A percentile compares a stretch with the other conserved stretches of the same genome.
Conservation (phyloP, 2,888 invertebrate genomes). For the Synanthedon tipuliformis region DNA sequence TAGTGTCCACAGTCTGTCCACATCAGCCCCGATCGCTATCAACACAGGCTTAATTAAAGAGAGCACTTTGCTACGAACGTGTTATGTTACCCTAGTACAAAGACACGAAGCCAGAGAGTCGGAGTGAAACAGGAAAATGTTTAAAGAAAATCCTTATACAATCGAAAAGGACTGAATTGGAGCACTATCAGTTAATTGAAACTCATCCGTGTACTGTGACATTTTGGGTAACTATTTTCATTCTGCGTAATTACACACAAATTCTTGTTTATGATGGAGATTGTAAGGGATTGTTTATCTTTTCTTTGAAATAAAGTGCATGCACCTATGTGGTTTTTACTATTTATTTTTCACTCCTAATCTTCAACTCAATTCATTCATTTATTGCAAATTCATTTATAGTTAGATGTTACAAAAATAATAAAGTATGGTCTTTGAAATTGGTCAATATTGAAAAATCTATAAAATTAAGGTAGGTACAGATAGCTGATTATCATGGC, state of each 20-base stretch:
- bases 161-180: not conserved
- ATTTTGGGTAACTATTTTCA: not conserved
- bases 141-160: not conserved
- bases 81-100: slow-evolving; percentile 1
- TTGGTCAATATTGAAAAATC: no score
- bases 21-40: slow-evolving; percentile 2
- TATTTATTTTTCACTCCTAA: no score
- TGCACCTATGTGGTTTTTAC: no score
- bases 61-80: slow-evolving; percentile 1
- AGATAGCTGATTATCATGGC: no score
- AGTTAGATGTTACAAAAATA: no score
- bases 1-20: not conserved
- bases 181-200: not conserved
- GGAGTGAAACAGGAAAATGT: not conserved
- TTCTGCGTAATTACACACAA: not conserved
- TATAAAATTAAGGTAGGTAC: no score
- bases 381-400: no score
- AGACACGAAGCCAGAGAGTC: not conserved
- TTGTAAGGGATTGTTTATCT: no score
- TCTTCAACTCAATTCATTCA: no score
- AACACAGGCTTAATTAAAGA: slow-evolving; percentile 4
- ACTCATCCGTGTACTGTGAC: not conserved
- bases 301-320: no score
- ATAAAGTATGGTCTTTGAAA: no score
- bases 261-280: no score